Evolutionary conservation across 2,113 vertebrate species (phyloP).

Genomic region (Aptenodytes forsteri): DNA sequence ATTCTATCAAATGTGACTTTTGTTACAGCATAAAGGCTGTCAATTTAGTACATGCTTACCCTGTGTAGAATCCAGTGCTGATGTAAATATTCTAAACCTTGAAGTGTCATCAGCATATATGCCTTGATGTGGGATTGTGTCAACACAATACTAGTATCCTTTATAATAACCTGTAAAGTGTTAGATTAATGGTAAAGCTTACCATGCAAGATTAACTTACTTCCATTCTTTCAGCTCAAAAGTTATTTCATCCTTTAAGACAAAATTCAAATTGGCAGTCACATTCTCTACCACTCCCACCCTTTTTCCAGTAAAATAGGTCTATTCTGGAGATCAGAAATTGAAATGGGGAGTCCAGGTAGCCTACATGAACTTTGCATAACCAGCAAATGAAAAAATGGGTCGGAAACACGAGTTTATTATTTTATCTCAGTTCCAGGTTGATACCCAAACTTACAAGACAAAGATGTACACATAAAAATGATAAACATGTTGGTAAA

Average conservation of each 20-base stretch:
- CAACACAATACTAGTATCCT: constrained; percentile 93
- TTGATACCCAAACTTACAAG: not conserved
- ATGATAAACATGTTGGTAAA: not conserved
- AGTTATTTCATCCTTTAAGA: not conserved
- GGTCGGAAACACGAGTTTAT: not conserved
- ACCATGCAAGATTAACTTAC: not conserved
- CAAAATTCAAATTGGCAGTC: not conserved
- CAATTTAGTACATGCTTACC: constrained; percentile 74
- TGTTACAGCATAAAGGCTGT: not conserved
- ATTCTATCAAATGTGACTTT: not conserved
- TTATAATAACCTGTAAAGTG: constrained; percentile 90
- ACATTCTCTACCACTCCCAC: not conserved
- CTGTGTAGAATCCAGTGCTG: constrained; percentile 96
- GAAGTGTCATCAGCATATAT: constrained; percentile 96
- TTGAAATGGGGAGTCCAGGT: not conserved
- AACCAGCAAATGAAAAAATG: not conserved
- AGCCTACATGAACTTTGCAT: not conserved
- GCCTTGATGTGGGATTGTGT: constrained; percentile 97
- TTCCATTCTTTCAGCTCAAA: not conserved
- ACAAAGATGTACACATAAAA: not conserved
- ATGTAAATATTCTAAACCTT: constrained; percentile 96
- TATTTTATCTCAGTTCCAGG: not conserved
- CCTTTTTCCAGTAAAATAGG: not conserved
- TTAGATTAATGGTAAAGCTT: not conserved
- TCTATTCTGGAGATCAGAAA: not conserved